Base-by-base conservation (phyloP, 2,797 vertebrate species). In the Poeciliopsis paucimaculata region DNA sequence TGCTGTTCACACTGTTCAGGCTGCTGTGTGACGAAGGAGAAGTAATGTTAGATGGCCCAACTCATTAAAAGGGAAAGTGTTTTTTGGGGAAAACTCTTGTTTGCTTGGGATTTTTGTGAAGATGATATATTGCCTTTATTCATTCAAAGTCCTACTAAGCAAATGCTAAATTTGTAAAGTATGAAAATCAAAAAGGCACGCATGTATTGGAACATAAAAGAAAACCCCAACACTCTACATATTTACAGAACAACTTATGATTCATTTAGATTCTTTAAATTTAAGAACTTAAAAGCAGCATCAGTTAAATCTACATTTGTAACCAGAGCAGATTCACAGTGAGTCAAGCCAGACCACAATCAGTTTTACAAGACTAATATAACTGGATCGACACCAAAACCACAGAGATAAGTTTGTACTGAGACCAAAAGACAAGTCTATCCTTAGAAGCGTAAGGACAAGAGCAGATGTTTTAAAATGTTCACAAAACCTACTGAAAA, bases 1-100 rank as follows among this genome's bases (percentile, higher is more conserved):
- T 98, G 96, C 97, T 98, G 89, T 92, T 93, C 76, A 93, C 97
- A 39, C 98, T 98, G 96, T 98, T 98, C 94, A 98, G 96, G 95
- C 97, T 98, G 96, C 97, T 98, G 96, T 66, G 80, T 78, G 93
- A 72, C 13, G 53, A 41, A 66, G 11, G 68, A 76, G 49, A 36
- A 10, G 43, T 16, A 46, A 39, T 4, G 23, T 70, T 41, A 43
- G 66, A 70, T 70, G 23, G 23, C 41, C 43, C 39, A n/a, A 2
- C 64, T 26, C 23, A 15, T 43, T 13, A 70, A 23, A 39, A 39
- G 34, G 18, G 26, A n/a, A 23, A 3, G 9, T 5, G 1, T 28
- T 3, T 28, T 28, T 28, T 28, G 3, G 26, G 31, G 12, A 45
- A 71, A 45, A 45, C 0, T 46, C 6, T n/a, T 45, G 2, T 45